These are phyloP conservation scores for Fabriciana adippe DNA, from an alignment of 2,888 invertebrate genomes.

Conservation along the genomic window DNA sequence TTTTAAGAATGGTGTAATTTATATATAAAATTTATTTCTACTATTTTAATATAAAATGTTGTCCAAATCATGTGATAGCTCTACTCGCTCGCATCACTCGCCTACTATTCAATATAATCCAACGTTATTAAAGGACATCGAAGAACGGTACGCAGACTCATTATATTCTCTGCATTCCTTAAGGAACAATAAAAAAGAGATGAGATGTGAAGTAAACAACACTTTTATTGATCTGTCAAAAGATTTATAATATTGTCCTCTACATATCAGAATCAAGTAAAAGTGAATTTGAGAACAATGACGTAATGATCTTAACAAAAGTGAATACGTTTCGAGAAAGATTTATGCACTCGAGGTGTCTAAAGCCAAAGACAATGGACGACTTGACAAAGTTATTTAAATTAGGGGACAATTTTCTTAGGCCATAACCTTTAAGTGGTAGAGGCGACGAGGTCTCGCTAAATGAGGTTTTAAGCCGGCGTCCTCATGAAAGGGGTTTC, in stretches of 20 bases:
- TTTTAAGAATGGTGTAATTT: too few species aligned
- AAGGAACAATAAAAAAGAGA: too few species aligned
- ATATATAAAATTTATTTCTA: too few species aligned
- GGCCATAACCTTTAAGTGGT: constrained; percentile 70
- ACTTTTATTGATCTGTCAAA: constrained; percentile 1
- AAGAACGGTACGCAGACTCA: too few species aligned
- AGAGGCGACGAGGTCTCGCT: constrained; percentile 65
- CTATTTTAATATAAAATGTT: too few species aligned
- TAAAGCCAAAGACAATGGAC: constrained; percentile 61
- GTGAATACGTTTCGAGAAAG: constrained; percentile 57
- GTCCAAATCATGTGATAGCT: too few species aligned
- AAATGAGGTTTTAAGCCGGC: constrained; percentile 77
- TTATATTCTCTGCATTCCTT: too few species aligned
- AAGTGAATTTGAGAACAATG: constrained; percentile 44
- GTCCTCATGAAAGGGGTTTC: constrained; percentile 66
- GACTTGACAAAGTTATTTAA: constrained; percentile 74
- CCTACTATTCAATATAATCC: too few species aligned
- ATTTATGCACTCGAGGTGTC: constrained; percentile 65
- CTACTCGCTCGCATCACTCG: too few species aligned
- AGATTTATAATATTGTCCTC: constrained; percentile 44
- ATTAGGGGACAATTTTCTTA: constrained; percentile 78
- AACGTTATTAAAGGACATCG: too few species aligned
- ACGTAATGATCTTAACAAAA: constrained; percentile 50
- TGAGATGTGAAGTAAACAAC: too few species aligned
- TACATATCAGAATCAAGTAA: constrained; percentile 36